Evolutionary conservation across 2,888 invertebrate genomes (phyloP), one percentile per base, ranked within the genome.

Genomic region (Congeria kusceri): DNA sequence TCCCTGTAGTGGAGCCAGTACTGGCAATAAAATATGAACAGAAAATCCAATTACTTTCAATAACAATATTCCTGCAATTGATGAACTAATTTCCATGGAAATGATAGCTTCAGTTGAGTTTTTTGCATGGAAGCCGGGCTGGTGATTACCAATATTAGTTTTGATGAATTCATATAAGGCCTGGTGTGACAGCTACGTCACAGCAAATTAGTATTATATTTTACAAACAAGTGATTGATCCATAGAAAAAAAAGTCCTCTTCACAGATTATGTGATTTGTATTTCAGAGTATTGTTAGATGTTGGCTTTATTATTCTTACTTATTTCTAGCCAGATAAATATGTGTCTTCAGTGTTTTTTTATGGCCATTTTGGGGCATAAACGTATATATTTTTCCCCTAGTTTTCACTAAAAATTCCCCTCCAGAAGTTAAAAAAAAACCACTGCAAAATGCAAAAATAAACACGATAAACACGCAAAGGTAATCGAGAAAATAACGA

Each of bases 111-210:
- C 7, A 25, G 11, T 53, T 1, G 13, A 53, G 20, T 53, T 53
- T 53, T 39, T 39, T 39, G 39, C 39, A 39, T 39, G 13, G 5
- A 39, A 39, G 39, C 39, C 5, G 39, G 15, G 39, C 39, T 39
- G 39, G 63, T 64, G 71, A 72, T 72, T 72, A 64, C 71, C 71
- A 64, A 64, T 72, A 64, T 72, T 72, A 57, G 71, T 58, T 65
- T 72, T 72, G 71, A 72, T 64, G 71, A 64, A 72, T 72, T 72
- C 62, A 56, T 72, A 72, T 28, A 39, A 56, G 64, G 25, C 71
- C 57, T 57, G 29, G 47, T 46, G 56, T 72, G 71, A 72, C 71
- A 72, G 64, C 13, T 25, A 23, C 64, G 64, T 58, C 47, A 72
- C 46, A 46, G 44, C 39, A 29, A 57, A 72, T 72, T 72, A 72